A percentile compares a stretch with the other conserved stretches of the same genome.
phyloP scores from a whole-genome alignment of 2,797 vertebrate species.

The Luscinia megarhynchos region DNA sequence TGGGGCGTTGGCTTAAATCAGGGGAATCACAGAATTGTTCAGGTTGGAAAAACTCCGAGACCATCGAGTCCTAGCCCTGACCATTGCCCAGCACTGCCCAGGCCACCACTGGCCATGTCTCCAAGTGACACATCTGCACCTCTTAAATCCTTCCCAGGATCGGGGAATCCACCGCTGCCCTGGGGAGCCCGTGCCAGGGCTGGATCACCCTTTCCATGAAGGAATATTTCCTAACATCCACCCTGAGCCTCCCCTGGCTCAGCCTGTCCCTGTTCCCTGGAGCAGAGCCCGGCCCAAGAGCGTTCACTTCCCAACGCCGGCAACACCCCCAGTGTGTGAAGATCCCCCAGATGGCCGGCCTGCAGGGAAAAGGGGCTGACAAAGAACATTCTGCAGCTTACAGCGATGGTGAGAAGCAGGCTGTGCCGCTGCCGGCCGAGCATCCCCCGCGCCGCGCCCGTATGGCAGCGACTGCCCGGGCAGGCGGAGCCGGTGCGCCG shows the following conservation, averaged over 20 bases:
- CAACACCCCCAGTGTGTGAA: fast-evolving
- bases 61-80: fast-evolving
- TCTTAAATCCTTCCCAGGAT: neutral
- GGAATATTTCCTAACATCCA: neutral
- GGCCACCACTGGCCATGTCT: neutral
- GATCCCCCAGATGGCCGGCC: fast-evolving
- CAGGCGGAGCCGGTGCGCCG: no score
- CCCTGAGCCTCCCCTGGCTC: neutral
- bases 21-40: neutral
- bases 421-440: neutral
- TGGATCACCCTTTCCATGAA: neutral
- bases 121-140: neutral
- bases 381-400: neutral
- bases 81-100: neutral
- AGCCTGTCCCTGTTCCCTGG: neutral
- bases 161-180: neutral
- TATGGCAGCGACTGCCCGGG: neutral
- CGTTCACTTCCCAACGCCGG: fast-evolving
- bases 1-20: neutral
- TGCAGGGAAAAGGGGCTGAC: neutral
- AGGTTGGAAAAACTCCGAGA: neutral
- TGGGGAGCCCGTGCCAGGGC: neutral
- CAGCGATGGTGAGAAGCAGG: fast-evolving
- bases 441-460: neutral
- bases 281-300: fast-evolving